Evolutionary conservation across 2,888 invertebrate genomes (phyloP).

Genomic region (Mesodorylaimus sp.): DNA sequence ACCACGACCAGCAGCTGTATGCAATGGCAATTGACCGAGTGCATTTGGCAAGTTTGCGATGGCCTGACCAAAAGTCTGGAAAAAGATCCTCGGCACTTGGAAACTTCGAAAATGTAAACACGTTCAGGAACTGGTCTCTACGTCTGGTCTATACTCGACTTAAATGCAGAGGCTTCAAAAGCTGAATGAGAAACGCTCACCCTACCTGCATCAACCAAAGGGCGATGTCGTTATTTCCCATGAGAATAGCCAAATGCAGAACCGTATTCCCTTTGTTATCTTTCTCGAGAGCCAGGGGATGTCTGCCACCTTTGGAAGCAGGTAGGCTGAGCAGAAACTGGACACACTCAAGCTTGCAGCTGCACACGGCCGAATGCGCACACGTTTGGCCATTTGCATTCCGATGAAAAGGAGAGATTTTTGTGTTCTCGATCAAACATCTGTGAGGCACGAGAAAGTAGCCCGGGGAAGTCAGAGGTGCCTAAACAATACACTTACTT

Average conservation of each 20-base stretch:
- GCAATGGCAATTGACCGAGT: constrained; percentile 22
- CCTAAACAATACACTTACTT: too few relatives aligned
- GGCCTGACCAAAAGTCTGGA: constrained; percentile 17
- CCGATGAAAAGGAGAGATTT: constrained; percentile 1
- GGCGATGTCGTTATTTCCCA: constrained; percentile 17
- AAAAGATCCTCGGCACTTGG: too few relatives aligned
- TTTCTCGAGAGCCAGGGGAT: constrained; percentile 7
- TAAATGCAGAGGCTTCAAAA: too few relatives aligned
- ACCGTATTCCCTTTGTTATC: constrained; percentile 11
- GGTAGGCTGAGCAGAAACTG: constrained; percentile 9
- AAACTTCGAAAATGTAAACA: too few relatives aligned
- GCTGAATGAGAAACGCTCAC: too few relatives aligned
- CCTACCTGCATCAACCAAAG: too few relatives aligned
- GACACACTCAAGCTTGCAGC: constrained; percentile 3
- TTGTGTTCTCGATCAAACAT: constrained; percentile 6
- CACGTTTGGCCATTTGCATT: constrained; percentile 8
- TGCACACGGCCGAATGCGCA: constrained; percentile 9
- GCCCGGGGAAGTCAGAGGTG: neutral
- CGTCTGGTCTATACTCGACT: too few relatives aligned
- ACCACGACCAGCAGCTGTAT: constrained; percentile 25
- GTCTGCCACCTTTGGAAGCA: neutral
- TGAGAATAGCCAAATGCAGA: constrained; percentile 20
- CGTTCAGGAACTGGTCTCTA: too few relatives aligned
- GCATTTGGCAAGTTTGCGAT: constrained; percentile 20
- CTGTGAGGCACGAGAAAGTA: neutral